Conservation (phyloP, 2,797 vertebrate species). For the Lacerta bilineata region DNA sequence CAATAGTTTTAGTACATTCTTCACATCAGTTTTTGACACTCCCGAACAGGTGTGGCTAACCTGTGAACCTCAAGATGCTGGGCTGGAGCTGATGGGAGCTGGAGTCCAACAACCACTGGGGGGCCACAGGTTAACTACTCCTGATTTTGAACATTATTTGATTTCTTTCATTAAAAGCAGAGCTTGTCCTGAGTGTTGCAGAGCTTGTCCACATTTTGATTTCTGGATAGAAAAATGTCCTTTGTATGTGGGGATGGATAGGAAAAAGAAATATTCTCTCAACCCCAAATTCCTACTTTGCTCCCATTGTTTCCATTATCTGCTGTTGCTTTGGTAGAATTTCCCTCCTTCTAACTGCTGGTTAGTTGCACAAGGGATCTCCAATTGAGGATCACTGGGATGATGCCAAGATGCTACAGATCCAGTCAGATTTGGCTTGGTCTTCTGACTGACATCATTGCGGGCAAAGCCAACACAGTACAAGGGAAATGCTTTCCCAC, state of each 20-base stretch:
- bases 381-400: too few species aligned
- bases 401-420: neutral
- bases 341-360: neutral
- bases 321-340: neutral
- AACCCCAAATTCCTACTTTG: neutral
- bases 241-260: neutral
- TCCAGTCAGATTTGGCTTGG: neutral
- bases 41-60: too few species aligned
- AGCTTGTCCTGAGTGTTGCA: neutral
- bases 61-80: too few species aligned
- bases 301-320: neutral
- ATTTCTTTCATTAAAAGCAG: slow-evolving; percentile 3
- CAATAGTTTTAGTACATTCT: neutral
- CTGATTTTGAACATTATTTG: neutral
- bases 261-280: neutral
- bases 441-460: neutral
- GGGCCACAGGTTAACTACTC: neutral
- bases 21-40: neutral
- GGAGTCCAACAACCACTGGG: too few species aligned
- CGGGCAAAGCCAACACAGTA: neutral
- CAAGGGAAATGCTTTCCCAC: too few species aligned
- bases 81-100: too few species aligned
- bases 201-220: neutral
- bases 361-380: neutral
- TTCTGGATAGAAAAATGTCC: neutral